phyloP scores from a whole-genome alignment of 2,113 vertebrate genomes.

The Crotalus helleri region DNA sequence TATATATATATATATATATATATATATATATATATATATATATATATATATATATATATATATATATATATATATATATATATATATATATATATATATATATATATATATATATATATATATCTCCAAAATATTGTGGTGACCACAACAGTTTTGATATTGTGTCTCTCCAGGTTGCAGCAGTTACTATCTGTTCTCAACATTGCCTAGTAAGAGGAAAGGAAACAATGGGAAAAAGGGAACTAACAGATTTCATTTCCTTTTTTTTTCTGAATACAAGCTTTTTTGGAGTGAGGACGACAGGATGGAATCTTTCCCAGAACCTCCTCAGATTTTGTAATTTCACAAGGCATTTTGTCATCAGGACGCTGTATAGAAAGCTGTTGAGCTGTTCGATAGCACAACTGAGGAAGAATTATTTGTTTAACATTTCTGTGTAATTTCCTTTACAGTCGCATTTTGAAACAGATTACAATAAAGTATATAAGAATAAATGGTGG shows the following conservation, averaged over 20 bases:
- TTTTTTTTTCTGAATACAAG: not conserved
- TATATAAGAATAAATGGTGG: not conserved
- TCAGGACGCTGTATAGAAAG: not conserved
- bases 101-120: not conserved
- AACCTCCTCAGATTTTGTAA: not conserved
- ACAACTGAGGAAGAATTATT: not conserved
- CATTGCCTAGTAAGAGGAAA: not conserved
- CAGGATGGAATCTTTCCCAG: not conserved
- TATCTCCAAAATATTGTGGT: not conserved
- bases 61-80: too few species aligned
- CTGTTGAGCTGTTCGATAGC: not conserved
- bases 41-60: too few species aligned
- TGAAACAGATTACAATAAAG: not conserved
- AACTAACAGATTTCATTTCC: not conserved
- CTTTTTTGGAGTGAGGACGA: not conserved
- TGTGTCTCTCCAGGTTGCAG: not conserved
- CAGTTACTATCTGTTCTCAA: not conserved
- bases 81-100: too few species aligned
- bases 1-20: too few species aligned
- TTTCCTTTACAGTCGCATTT: not conserved
- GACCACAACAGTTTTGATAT: not conserved
- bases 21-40: too few species aligned
- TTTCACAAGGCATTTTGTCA: too few species aligned
- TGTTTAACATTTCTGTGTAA: not conserved
- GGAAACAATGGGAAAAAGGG: not conserved